Conservation (phyloP, 2,888 invertebrate genomes). For the Cylloceria caligata region DNA sequence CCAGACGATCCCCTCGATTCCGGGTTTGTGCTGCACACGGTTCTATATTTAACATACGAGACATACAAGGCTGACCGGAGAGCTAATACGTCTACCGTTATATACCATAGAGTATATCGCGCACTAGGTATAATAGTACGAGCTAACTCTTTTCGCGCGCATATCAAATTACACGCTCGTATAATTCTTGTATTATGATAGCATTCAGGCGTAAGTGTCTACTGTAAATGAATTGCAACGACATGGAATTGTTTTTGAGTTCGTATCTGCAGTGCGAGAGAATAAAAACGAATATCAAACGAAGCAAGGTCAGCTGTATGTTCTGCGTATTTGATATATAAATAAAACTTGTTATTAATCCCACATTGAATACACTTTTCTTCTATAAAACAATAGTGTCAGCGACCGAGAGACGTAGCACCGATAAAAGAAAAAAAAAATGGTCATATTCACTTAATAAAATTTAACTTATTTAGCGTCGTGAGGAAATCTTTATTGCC, state of each 20-base stretch:
- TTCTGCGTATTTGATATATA: neutral
- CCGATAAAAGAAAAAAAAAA: too few relatives aligned
- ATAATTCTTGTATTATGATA: slow-evolving; percentile 6
- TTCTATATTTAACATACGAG: slow-evolving; percentile 41
- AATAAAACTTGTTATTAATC: neutral
- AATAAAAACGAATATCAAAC: slow-evolving; percentile 8
- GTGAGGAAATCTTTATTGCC: too few relatives aligned
- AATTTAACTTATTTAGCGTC: too few relatives aligned
- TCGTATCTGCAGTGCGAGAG: neutral
- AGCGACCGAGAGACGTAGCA: too few relatives aligned
- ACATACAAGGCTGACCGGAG: slow-evolving; percentile 38
- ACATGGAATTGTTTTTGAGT: slow-evolving; percentile 3
- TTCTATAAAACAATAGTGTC: too few relatives aligned
- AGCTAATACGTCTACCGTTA: slow-evolving; percentile 27
- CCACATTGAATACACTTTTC: too few relatives aligned
- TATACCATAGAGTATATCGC: neutral
- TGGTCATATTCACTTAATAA: too few relatives aligned
- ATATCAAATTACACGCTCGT: slow-evolving; percentile 21
- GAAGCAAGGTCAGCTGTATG: neutral
- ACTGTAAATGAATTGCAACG: slow-evolving; percentile 3
- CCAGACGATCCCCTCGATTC: slow-evolving; percentile 38
- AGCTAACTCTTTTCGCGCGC: slow-evolving; percentile 39
- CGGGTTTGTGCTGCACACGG: slow-evolving; percentile 32
- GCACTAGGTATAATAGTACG: slow-evolving; percentile 27
- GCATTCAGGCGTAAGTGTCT: neutral